Base-by-base conservation (phyloP, 2,797 vertebrate species). In the Strix occidentalis region DNA sequence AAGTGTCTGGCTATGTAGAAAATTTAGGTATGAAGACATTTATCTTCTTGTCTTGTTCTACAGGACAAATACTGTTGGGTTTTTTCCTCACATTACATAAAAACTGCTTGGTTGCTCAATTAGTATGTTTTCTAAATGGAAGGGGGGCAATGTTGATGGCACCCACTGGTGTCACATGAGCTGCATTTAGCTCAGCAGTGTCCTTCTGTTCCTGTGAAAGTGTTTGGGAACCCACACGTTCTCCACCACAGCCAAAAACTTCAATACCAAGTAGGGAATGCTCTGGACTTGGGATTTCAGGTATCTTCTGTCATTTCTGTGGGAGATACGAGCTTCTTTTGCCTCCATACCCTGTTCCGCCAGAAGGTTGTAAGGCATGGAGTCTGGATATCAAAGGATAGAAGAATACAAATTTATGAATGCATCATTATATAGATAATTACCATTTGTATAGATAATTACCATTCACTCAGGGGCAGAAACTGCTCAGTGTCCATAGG, bases 151-250 rank as follows among this genome's bases (percentile, higher is more conserved):
- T 8, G 35, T 24, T 87, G 78, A 89, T 89, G 84, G 82, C 57
- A 89, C 64, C 46, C 64, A 16, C 37, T 37, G 45, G 64, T 77
- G 57, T 87, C 87, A 83, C 64, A 33, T 20, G 28, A 45, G n/a
- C 72, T 88, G 65, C 82, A 35, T 85, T 89, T 89, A 94, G 76
- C 83, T 91, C 72, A 84, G 88, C 45, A 21, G 28, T 33, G 80
- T 87, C 64, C 53, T 91, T 78, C 63, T 93, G 89, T 91, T 72
- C 68, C 79, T 92, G 53, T 92, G 75, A 60, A 92, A 80, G 64
- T 50, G 61, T 12, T 84, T 69, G 61, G 64, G 72, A 92, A 78
- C 50, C 39, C 60, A 58, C 78, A 70, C 5, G 3, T 77, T 91
- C 63, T 89, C 77, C 65, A 61, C 35, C 57, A 84, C 57, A 77